Evolutionary conservation across 2,113 vertebrate genomes (phyloP).

Genomic region (Montifringilla adamsi): DNA sequence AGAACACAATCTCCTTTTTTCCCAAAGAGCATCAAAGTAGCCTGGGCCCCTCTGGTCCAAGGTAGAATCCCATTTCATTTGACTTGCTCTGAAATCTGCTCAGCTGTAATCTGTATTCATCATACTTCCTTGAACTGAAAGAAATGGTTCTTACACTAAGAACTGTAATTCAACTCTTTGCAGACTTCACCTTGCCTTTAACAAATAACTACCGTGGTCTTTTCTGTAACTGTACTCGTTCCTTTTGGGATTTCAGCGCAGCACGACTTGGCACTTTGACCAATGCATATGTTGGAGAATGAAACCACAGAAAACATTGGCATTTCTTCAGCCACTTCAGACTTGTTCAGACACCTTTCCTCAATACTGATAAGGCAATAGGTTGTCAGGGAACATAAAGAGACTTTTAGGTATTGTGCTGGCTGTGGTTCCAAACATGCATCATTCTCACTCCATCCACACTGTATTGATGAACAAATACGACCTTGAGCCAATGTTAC

Average conservation of each 20-base stretch:
- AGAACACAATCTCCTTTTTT: neutral
- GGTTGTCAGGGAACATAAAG: neutral
- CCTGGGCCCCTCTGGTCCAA: neutral
- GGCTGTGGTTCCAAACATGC: neutral
- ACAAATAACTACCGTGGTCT: neutral
- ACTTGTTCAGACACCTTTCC: neutral
- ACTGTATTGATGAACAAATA: neutral
- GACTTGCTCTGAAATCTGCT: neutral
- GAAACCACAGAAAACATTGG: neutral
- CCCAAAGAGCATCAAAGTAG: neutral
- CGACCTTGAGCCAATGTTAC: neutral
- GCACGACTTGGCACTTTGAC: neutral
- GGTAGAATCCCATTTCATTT: neutral
- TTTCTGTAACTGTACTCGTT: fast-evolving
- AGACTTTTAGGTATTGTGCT: neutral
- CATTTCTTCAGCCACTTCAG: neutral
- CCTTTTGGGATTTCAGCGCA: neutral
- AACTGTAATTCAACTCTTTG: neutral
- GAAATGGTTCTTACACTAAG: neutral
- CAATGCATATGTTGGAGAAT: neutral
- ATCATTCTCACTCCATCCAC: neutral
- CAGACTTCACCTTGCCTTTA: neutral
- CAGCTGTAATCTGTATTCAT: neutral
- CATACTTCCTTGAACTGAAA: neutral
- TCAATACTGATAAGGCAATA: neutral